A percentile compares a stretch with the other conserved stretches of the same genome.
Conservation (phyloP, 35 echinoderm and acorn worm genomes). For the Ophioderma brevispina region DNA sequence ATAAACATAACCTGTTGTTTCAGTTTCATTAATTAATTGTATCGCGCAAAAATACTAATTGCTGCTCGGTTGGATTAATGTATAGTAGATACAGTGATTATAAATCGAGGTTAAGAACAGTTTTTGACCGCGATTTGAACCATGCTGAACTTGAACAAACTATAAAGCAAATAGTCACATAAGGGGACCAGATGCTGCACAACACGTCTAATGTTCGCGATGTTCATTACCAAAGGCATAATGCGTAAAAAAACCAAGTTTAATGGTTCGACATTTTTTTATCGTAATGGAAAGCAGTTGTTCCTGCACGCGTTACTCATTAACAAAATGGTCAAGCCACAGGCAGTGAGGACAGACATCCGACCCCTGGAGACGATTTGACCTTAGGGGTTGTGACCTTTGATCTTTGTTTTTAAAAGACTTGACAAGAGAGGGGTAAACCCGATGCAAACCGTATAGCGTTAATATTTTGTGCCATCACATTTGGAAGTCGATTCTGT, state of each 20-base stretch:
- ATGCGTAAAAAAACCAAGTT: not conserved
- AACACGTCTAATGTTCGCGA: not conserved
- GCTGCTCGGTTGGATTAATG: too few relatives aligned
- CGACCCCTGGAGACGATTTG: not conserved
- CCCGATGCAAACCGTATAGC: too few relatives aligned
- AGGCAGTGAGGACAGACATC: not conserved
- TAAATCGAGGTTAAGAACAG: too few relatives aligned
- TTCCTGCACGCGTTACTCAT: not conserved
- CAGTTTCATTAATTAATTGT: too few relatives aligned
- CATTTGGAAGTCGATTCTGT: too few relatives aligned
- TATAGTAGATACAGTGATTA: too few relatives aligned
- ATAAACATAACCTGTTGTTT: too few relatives aligned
- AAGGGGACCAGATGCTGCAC: not conserved
- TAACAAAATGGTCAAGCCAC: not conserved
- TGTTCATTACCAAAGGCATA: not conserved
- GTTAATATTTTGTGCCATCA: too few relatives aligned
- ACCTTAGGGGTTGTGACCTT: too few relatives aligned
- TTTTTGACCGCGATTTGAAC: not conserved
- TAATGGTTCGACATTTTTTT: not conserved
- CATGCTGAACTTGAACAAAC: not conserved
- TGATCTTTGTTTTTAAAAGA: too few relatives aligned
- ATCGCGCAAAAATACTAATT: too few relatives aligned
- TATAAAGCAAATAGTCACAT: not conserved
- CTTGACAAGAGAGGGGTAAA: too few relatives aligned
- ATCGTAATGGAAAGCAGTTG: not conserved